Evolutionary conservation across 2,888 invertebrate genomes (phyloP).

Genomic region (Clitarchus hookeri): DNA sequence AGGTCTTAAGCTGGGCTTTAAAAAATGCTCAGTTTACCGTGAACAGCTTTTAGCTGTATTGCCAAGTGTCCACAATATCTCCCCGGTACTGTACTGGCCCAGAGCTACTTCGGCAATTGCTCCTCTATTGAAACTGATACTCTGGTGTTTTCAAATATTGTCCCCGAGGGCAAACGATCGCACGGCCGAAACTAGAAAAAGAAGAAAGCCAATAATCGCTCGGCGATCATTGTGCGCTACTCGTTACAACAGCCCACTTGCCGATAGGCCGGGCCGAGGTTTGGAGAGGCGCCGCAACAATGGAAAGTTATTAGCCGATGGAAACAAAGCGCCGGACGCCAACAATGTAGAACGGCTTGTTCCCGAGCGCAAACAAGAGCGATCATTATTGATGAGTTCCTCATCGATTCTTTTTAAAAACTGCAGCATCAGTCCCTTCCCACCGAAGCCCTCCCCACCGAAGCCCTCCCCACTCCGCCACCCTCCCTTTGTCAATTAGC

Average conservation of each 20-base stretch:
- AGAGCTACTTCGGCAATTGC: not conserved
- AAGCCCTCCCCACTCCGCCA: not conserved
- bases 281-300: not conserved
- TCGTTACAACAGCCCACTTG: conserved; percentile 1
- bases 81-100: not conserved
- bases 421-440: not conserved
- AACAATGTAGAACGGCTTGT: not conserved
- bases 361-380: not conserved
- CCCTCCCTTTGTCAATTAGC: not conserved
- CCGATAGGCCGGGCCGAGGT: not conserved
- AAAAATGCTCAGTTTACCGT: too few species aligned
- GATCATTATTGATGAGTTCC: not conserved
- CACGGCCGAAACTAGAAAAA: not conserved
- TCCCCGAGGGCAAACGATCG: not conserved
- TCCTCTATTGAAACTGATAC: not conserved
- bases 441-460: not conserved
- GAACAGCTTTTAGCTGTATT: too few species aligned
- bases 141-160: not conserved
- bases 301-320: not conserved
- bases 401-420: conserved; percentile 14
- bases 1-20: too few species aligned
- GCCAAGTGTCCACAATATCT: not conserved
- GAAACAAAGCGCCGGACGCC: not conserved
- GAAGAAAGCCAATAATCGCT: conserved; percentile 3
- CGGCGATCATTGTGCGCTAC: not conserved